These are phyloP conservation scores for Marmota monax DNA, from an alignment of 2,113 vertebrate genomes.

Conservation along the genomic window DNA sequence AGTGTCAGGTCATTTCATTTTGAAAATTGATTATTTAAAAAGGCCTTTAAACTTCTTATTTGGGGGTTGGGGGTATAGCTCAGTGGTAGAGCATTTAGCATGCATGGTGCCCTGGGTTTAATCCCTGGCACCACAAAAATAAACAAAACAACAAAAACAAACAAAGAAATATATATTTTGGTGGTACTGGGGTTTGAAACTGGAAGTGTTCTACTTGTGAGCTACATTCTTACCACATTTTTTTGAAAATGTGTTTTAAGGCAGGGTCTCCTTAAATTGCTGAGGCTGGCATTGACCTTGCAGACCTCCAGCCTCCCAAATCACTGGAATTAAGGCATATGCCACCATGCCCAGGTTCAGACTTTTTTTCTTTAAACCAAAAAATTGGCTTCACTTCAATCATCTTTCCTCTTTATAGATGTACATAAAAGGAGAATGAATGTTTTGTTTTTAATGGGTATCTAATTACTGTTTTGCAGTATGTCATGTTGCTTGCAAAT, in stretches of 20 bases:
- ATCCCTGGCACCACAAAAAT: background rate
- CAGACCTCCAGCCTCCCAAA: background rate
- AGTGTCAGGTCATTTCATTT: conserved; percentile 52
- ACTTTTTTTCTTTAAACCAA: background rate
- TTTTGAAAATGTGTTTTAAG: too few relatives aligned
- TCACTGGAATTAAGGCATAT: background rate
- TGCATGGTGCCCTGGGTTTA: too few relatives aligned
- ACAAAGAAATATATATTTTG: background rate
- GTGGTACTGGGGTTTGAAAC: background rate
- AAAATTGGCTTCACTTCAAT: conserved; percentile 40
- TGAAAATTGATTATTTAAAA: conserved; percentile 45
- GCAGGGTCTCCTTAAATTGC: too few relatives aligned
- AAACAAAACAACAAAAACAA: background rate
- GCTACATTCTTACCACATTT: background rate
- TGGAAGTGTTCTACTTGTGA: background rate
- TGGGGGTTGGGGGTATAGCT: background rate
- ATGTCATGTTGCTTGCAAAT: conserved; percentile 91
- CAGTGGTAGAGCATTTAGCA: background rate
- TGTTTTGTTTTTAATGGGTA: conserved; percentile 54
- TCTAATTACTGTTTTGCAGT: conserved; percentile 88
- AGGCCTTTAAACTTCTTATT: background rate
- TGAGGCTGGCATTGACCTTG: too few relatives aligned
- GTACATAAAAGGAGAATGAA: conserved; percentile 8
- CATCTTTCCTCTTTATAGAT: conserved; percentile 17
- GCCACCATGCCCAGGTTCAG: too few relatives aligned